Evolutionary conservation across 2,888 invertebrate genomes (phyloP).

Genomic region (Eupithecia subumbrata): DNA sequence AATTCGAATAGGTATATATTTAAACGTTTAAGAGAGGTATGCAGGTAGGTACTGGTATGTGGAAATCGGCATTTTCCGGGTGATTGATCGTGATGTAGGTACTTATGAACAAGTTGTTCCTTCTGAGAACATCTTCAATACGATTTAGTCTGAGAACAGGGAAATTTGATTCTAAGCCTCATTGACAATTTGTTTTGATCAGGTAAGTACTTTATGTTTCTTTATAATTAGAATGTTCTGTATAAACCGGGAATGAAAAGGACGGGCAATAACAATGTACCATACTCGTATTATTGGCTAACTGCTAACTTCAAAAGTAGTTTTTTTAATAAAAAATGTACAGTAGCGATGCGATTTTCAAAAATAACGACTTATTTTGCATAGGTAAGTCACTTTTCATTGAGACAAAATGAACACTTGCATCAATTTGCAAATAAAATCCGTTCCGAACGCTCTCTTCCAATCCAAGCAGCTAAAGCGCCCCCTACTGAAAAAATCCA

Average conservation of each 20-base stretch:
- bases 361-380: no score
- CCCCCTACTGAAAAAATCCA: neutral
- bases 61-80: neutral
- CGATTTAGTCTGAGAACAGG: neutral
- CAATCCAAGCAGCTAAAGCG: neutral
- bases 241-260: neutral
- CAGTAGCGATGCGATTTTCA: no score
- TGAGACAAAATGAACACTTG: neutral
- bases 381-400: neutral
- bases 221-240: no score
- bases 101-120: neutral
- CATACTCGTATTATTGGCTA: no score
- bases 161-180: neutral
- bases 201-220: neutral
- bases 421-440: neutral
- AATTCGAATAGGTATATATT: neutral
- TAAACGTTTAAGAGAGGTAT: neutral
- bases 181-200: neutral
- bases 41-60: neutral
- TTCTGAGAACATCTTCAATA: conserved; percentile 4
- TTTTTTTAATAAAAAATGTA: no score
- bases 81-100: neutral
- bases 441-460: neutral
- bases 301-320: no score
- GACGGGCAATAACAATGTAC: no score